Base-by-base conservation (phyloP, 2,113 vertebrate species). In the Herpetotheres cachinnans region DNA sequence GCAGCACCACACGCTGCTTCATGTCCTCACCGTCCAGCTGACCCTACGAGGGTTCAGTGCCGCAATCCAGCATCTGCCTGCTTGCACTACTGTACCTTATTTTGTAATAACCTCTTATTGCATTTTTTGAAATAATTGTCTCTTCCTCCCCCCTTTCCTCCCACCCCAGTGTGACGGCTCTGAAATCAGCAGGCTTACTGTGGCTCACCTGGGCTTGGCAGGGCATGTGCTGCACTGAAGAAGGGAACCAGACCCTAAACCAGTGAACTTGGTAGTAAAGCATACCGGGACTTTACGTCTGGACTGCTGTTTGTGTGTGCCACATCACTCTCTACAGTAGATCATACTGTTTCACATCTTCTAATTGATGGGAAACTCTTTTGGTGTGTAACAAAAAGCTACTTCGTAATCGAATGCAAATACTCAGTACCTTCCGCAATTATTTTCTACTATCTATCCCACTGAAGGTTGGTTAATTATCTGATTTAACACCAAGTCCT, bases 1-100 rank as follows among this genome's bases (percentile, higher is more conserved):
- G 25, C 16, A 29, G 13, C 0, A 0, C 14, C 12, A n/a, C 15
- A 13, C 1, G 2, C 10, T 0, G 1, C 54, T 82, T 72, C 6
- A 13, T 2, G 6, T 6, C 3, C 27, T 59, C 36, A 10, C 4
- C 15, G 0, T 11, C 29, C 72, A 49, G 44, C 32, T 86, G 30
- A 1, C 73, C 13, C n/a, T 16, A 2, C 0, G 0, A 44, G 52
- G 13, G 11, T 4, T 71, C 30, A 10, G 2, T 22, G 29, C 7
- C 2, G 4, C 49, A 32, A 1, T 11, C 20, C 29, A 58, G 17
- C 11, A 7, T n/a, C 36, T 11, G 6, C 19, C 16, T 1, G 0
- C 11, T 36, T 24, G 13, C 13, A 7, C 10, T 10, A 3, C 62
- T 32, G 7, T 9, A n/a, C 6, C 1, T 9, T 42, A 42, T 42